A percentile compares a stretch with the other conserved stretches of the same genome.
These are phyloP conservation scores for Vidua macroura DNA, from an alignment of 2,113 vertebrate genomes.

Conservation along the genomic window DNA sequence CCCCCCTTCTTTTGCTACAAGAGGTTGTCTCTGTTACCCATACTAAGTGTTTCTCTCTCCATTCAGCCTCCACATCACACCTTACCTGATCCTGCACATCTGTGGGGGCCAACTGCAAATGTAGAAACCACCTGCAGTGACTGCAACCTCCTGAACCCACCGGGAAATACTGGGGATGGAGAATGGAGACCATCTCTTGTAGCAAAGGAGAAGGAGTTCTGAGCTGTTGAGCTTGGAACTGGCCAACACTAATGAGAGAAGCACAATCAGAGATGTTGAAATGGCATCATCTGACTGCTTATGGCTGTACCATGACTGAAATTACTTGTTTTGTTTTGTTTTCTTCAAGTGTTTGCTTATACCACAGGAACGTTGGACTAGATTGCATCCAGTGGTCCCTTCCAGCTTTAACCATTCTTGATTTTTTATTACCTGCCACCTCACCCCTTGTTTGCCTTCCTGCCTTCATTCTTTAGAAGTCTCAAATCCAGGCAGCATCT, in stretches of 20 bases:
- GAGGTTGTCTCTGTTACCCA: background rate
- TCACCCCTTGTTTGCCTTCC: background rate
- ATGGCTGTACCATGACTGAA: background rate
- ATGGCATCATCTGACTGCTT: background rate
- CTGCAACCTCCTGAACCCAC: background rate
- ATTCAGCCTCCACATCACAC: no score
- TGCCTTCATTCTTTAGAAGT: background rate
- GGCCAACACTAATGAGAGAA: background rate
- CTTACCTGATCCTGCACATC: background rate
- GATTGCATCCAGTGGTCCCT: background rate
- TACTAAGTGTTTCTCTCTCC: background rate
- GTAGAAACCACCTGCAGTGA: background rate
- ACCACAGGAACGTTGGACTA: background rate
- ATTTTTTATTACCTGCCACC: background rate
- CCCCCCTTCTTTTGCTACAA: background rate
- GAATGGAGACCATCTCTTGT: background rate
- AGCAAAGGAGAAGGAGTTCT: background rate
- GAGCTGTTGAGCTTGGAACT: background rate
- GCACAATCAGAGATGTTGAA: background rate
- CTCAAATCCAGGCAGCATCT: background rate
- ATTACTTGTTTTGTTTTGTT: background rate
- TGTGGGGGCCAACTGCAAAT: background rate
- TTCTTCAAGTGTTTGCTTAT: background rate
- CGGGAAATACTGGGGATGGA: fast-evolving
- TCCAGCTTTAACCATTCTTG: background rate